phyloP scores from a whole-genome alignment of 1,140 invertebrate species.

The Drosophila pachea region DNA sequence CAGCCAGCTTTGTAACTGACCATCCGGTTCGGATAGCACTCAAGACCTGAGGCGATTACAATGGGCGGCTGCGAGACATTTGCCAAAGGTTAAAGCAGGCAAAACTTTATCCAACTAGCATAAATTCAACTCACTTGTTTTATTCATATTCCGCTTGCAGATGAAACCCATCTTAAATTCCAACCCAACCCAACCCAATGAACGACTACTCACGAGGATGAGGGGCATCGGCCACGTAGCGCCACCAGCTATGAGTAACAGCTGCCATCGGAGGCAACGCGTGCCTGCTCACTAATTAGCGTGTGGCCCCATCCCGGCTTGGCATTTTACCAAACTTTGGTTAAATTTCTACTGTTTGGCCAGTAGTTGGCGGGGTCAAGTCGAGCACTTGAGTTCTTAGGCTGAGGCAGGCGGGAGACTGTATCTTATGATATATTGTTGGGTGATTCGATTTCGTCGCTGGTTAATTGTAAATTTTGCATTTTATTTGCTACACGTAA shows the following conservation, averaged over 20 bases:
- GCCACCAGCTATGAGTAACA: constrained; percentile 14
- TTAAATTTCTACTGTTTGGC: no score
- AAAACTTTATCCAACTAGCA: constrained; percentile 21
- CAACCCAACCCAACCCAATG: neutral
- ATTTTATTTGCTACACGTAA: constrained; percentile 47
- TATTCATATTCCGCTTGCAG: constrained; percentile 46
- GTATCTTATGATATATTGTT: constrained; percentile 1
- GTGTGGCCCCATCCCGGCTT: constrained; percentile 5
- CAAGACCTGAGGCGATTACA: neutral
- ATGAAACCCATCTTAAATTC: constrained; percentile 17
- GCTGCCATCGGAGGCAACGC: neutral
- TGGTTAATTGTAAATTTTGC: constrained; percentile 15
- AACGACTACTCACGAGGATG: neutral
- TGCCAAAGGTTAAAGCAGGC: neutral
- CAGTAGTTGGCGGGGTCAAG: no score
- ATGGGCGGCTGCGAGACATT: constrained; percentile 21
- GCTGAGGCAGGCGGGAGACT: no score
- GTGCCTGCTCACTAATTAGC: constrained; percentile 53
- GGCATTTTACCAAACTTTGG: no score
- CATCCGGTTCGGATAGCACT: neutral
- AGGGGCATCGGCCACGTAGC: constrained; percentile 21
- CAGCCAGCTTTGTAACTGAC: constrained; percentile 22
- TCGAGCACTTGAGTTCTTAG: no score
- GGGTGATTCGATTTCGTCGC: constrained; percentile 15
- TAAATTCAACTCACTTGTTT: constrained; percentile 40